Conservation (phyloP, 2,113 vertebrate genomes). For the Cervus canadensis region DNA sequence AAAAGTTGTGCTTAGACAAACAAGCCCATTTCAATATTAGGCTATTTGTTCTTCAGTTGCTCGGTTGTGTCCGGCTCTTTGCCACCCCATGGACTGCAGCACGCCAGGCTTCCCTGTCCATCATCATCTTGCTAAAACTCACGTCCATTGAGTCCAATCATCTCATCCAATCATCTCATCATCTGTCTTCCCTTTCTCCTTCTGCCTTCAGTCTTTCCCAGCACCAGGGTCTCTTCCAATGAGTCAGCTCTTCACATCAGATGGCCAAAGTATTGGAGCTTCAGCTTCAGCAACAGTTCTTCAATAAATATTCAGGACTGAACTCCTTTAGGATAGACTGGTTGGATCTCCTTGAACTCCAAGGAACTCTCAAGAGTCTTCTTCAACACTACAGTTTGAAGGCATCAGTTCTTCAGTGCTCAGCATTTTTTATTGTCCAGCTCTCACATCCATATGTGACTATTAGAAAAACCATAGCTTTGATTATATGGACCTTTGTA, state of each 20-base stretch:
- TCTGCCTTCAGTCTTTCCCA: neutral
- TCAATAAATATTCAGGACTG: neutral
- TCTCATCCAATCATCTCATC: neutral
- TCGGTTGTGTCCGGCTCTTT: accelerated
- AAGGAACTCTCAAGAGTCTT: neutral
- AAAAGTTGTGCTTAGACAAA: neutral
- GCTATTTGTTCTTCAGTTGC: neutral
- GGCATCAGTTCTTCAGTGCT: neutral
- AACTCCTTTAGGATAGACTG: neutral
- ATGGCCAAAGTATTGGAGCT: neutral
- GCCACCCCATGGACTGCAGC: neutral
- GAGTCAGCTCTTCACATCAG: neutral
- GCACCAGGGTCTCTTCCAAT: neutral
- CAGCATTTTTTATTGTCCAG: neutral
- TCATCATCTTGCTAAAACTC: neutral
- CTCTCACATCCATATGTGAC: neutral
- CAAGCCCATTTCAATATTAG: neutral
- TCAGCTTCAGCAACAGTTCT: neutral
- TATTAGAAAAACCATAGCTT: neutral
- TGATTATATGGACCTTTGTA: neutral
- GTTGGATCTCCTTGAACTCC: neutral
- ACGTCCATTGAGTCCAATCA: neutral
- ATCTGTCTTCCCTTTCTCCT: neutral
- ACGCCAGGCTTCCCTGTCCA: neutral
- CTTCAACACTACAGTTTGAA: neutral